Base-by-base conservation (phyloP, 2,113 vertebrate genomes). In the Oceanodroma tethys region DNA sequence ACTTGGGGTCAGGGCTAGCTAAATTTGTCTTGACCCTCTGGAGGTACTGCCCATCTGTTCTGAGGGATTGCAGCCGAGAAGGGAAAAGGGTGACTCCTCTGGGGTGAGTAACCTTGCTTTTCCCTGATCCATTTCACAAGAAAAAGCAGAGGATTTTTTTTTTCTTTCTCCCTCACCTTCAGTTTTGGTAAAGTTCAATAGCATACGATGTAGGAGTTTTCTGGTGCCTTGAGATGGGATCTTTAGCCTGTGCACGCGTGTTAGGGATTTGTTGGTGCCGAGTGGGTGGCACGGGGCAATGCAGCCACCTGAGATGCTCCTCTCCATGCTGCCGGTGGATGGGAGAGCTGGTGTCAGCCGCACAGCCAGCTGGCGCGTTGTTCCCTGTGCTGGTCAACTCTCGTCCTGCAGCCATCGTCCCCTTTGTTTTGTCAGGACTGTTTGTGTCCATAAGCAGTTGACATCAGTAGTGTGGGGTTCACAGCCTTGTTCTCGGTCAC, bases 31-130 rank as follows among this genome's bases (percentile, higher is more conserved):
- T 96, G 94, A 82, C 84, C 93, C 79, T 95, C 71, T 92, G 93
- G 92, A 97, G 92, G 86, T 86, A 96, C 90, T 97, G 90, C 94
- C 95, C 93, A 92, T 97, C 96, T 96, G 52, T 90, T 95, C 95
- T 95, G 90, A 96, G 91, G 95, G 92, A 93, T 93, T 95, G 81
- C 63, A 94, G 93, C 94, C 94, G 15, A 93, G 75, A 97, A 96
- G 83, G 78, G 83, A 91, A 73, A 78, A 74, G 76, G 86, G 86
- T 90, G 93, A 95, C 43, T 81, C 82, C 47, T 86, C 56, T 81
- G 89, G 90, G 91, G 88, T 97, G 96, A 96, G 95, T 97, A 95
- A 91, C 76, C 48, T 97, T 95, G 60, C 76, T 97, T 96, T 95
- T 94, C 86, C 93, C 95, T 91, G 68, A 94, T 91, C 88, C 62